Base-by-base conservation (phyloP, 2,888 invertebrate genomes). In the Kuschelorhynchus macadamiae region DNA sequence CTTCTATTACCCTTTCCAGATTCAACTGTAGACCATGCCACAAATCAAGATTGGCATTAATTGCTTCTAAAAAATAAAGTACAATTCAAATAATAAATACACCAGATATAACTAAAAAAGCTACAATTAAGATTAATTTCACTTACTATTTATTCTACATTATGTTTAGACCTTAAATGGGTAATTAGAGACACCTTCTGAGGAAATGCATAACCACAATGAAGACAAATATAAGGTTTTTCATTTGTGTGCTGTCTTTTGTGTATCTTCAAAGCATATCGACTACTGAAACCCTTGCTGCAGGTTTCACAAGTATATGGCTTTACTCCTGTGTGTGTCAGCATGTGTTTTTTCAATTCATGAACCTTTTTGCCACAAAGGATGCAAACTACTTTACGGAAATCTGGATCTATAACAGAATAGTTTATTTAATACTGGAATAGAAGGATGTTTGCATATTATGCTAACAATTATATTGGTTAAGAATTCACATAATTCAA, bases 181-280 rank as follows among this genome's bases (percentile, higher is more conserved):
- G 76, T 75, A 16, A 73, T 65, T 18, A 80, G 67, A 1, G 79
- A 80, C 2, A 78, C 76, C 71, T 79, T 80, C 59, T 80, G 80
- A 5, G 77, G 74, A 61, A 79, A 80, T 4, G 75, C 75, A 68
- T 36, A n/a, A 14, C 56, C 33, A 49, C 71, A 71, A 55, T 67
- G 52, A 25, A 56, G 20, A 50, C 80, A 80, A 42, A 74, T 71
- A 63, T 74, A 80, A 0, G 80, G 80, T 71, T 72, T 77, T 64
- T 80, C 80, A 60, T 80, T 78, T 16, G 80, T 80, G 62, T 80
- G 80, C 65, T 76, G 77, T 21, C 80, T 72, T 2, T 8, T 64
- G 74, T 77, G 46, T 5, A 79, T 74, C 72, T 79, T 80, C n/a
- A 80, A 62, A 11, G 79, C 75, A 60, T 79, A 77, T 5, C 75